Conservation (phyloP, 2,797 vertebrate species). For the Selene dorsalis region DNA sequence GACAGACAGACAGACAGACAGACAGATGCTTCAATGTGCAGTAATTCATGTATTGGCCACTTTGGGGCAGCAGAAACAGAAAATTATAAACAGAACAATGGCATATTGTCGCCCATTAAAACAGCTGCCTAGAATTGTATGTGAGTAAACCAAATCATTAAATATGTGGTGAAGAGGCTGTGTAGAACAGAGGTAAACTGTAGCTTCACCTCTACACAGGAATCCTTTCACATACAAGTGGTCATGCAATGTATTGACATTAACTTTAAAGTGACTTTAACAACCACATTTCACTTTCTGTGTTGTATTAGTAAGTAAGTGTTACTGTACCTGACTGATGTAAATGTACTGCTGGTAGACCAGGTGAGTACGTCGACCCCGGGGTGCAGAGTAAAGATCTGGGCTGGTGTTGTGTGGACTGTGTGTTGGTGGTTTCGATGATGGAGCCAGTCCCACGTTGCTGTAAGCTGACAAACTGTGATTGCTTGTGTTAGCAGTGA, state of each 20-base stretch:
- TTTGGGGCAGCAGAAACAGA: slow-evolving; percentile 2
- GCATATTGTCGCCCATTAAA: background rate
- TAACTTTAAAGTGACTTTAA: background rate
- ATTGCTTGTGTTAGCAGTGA: slow-evolving; percentile 28
- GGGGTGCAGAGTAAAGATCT: slow-evolving; percentile 27
- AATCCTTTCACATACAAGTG: background rate
- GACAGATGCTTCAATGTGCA: background rate
- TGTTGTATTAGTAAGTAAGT: background rate
- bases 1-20: slow-evolving; percentile 11
- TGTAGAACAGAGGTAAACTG: background rate
- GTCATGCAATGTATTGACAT: background rate
- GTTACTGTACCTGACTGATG: slow-evolving; percentile 80
- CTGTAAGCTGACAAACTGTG: background rate
- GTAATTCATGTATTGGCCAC: background rate
- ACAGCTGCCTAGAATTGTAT: background rate
- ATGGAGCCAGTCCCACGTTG: slow-evolving; percentile 13
- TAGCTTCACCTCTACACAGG: background rate
- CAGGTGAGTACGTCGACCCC: slow-evolving; percentile 80
- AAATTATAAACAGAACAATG: background rate
- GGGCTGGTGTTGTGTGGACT: slow-evolving; percentile 2
- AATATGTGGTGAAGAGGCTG: background rate
- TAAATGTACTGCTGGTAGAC: slow-evolving; percentile 88
- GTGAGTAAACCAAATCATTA: background rate
- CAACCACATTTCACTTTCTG: no score
- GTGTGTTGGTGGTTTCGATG: slow-evolving; percentile 7